Percentiles rank a stretch among this genome's conserved stretches.
Evolutionary conservation across 1,140 invertebrate genomes (phyloP).

Genomic region (Camponotus vicinus): DNA sequence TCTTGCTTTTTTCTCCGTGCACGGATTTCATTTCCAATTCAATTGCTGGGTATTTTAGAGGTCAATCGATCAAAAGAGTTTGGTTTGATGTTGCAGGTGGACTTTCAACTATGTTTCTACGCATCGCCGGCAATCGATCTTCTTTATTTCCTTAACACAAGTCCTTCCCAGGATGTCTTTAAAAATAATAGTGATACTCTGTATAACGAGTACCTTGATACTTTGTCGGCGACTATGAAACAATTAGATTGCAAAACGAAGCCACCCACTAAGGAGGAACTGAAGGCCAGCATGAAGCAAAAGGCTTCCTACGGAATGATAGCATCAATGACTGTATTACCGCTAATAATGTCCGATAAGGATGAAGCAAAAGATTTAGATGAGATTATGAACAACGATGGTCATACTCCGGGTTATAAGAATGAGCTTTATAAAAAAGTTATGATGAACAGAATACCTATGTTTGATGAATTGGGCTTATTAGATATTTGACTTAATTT

Average conservation of each 20-base stretch:
- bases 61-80: slow-evolving; percentile 43
- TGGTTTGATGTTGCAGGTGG: slow-evolving; percentile 82
- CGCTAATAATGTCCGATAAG: slow-evolving; percentile 76
- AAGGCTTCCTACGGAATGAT: slow-evolving; percentile 78
- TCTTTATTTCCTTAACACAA: slow-evolving; percentile 86
- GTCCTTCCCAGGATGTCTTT: slow-evolving; percentile 76
- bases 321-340: slow-evolving; percentile 72
- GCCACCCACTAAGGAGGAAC: slow-evolving; percentile 82
- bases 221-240: slow-evolving; percentile 79
- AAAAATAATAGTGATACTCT: slow-evolving; percentile 79
- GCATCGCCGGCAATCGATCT: slow-evolving; percentile 86
- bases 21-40: slow-evolving; percentile 78
- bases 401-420: slow-evolving; percentile 53
- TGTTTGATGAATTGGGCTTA: slow-evolving; percentile 74
- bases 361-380: slow-evolving; percentile 69
- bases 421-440: slow-evolving; percentile 55
- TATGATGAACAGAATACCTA: slow-evolving; percentile 74
- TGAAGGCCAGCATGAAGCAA: slow-evolving; percentile 78
- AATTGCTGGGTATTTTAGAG: slow-evolving; percentile 48
- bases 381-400: slow-evolving; percentile 72
- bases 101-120: slow-evolving; percentile 86
- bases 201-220: slow-evolving; percentile 81
- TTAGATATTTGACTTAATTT: slow-evolving; percentile 65
- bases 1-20: slow-evolving; percentile 47
- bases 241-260: slow-evolving; percentile 79